Evolutionary conservation across 1,140 invertebrate species (phyloP), one percentile per base, ranked within the genome.

Genomic region (Manduca sexta): DNA sequence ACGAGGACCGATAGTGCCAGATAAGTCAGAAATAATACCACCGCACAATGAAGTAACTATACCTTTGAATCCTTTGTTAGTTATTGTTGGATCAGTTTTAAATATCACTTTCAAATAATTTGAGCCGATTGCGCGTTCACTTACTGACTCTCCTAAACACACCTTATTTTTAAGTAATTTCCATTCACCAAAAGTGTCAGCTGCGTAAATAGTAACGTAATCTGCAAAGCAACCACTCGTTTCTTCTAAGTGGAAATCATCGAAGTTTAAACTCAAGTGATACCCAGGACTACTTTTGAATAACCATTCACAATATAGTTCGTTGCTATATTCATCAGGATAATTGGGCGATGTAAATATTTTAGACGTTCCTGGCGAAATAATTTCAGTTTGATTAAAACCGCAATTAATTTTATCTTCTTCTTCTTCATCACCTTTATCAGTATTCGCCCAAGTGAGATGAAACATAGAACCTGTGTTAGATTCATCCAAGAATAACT

Each of bases 281-380:
- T 87, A 85, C 4, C 88, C 88, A 6, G 83, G 64, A 46, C 69
- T 78, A 3, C 90, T 80, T 49, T 88, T 82, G 47, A 96, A 87
- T 0, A 88, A 83, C 96, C 96, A 98, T 42, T 87, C 82, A 68
- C 96, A 97, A 12, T 91, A 80, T 14, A 93, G 59, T 64, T 92
- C 90, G 10, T 72, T 45, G 0, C 62, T 86, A 74, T 97, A 97
- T 13, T 89, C 89, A 6, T 76, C n/a, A 0, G 96, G 95, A 86
- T 90, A 97, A 44, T 94, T 93, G 0, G 95, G 95, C 31, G 94
- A 95, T 0, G 58, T 81, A 11, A 97, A 50, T 31, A 8, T 52
- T 13, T 42, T 40, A 4, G 14, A 21, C 10, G 29, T 3, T 7
- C 54, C 58, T 5, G 59, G 48, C 21, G 35, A 17, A 18, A 81